Base-by-base conservation (phyloP, 2,888 invertebrate species). In the Cephus pulcher region DNA sequence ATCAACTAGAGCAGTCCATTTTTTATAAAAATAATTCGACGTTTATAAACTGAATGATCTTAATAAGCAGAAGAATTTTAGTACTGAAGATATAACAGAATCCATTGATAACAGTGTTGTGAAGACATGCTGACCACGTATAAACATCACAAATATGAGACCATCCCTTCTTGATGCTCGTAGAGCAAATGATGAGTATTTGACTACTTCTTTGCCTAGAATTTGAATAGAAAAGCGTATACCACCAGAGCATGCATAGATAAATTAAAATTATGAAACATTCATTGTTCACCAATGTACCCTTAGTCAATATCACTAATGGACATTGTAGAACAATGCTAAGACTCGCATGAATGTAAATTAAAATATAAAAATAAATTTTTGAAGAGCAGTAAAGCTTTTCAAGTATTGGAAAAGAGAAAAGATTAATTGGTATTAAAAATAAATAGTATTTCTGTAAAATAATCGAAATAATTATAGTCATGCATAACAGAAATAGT, bases 131-230 rank as follows among this genome's bases (percentile, higher is more conserved):
- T 87, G 89, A 89, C 84, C 89, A 88, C 80, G 85, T 86, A 84
- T 85, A 87, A 88, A 83, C 88, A 86, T 87, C 84, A 87, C 82
- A 85, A 86, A 85, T 84, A 87, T 83, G 85, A 86, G 84, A 86
- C 85, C 86, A 87, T 86, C 86, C 85, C 83, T 80, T 86, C 85
- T 84, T 80, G 85, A 86, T 84, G 82, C 80, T 83, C 83, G 87
- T 84, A 87, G 86, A 85, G 85, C 86, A 89, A 89, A 88, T 88
- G 85, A 86, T 82, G 87, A 86, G 80, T 84, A 86, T 86, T 85
- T 85, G 85, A 86, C 87, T 91, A 91, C 87, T 90, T 90, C 89
- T 85, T 91, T 85, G 87, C 90, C 91, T 91, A 90, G 86, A 91
- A 91, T 83, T 82, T 87, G 86, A 88, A 90, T 85, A 88, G 84